Percentiles rank a stretch among this genome's conserved stretches.
phyloP scores from a whole-genome alignment of 2,888 invertebrate genomes.

The Abrostola triplasia region DNA sequence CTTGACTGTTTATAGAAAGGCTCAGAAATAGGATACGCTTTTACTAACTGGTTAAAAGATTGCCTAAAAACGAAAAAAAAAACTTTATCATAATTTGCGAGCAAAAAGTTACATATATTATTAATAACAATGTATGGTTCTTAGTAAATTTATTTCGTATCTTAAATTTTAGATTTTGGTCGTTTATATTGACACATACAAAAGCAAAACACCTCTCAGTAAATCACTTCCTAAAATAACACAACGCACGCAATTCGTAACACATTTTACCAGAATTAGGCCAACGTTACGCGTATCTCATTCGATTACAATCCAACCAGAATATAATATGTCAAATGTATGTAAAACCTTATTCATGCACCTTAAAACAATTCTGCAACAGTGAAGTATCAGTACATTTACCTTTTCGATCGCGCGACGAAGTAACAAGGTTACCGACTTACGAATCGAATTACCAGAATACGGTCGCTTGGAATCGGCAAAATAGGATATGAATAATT shows the following conservation, averaged over 20 bases:
- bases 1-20: too few species aligned
- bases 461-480: conserved; percentile 55
- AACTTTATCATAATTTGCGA: too few species aligned
- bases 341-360: conserved; percentile 3
- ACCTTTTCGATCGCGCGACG: conserved; percentile 3
- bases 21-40: too few species aligned
- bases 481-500: conserved; percentile 74
- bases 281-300: too few species aligned
- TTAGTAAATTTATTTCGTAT: too few species aligned
- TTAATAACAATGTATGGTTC: too few species aligned
- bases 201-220: too few species aligned
- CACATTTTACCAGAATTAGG: neutral
- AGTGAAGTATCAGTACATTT: conserved; percentile 5
- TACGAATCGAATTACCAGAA: conserved; percentile 57
- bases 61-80: too few species aligned
- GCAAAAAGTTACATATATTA: too few species aligned
- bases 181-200: too few species aligned
- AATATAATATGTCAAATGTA: neutral
- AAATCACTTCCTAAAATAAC: neutral
- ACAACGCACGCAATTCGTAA: neutral
- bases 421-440: conserved; percentile 19
- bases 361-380: conserved; percentile 5
- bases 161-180: too few species aligned
- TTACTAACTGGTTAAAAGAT: too few species aligned
- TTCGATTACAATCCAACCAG: neutral